These are phyloP conservation scores for Atlantisia rogersi DNA, from an alignment of 2,113 vertebrate species.

Conservation along the genomic window DNA sequence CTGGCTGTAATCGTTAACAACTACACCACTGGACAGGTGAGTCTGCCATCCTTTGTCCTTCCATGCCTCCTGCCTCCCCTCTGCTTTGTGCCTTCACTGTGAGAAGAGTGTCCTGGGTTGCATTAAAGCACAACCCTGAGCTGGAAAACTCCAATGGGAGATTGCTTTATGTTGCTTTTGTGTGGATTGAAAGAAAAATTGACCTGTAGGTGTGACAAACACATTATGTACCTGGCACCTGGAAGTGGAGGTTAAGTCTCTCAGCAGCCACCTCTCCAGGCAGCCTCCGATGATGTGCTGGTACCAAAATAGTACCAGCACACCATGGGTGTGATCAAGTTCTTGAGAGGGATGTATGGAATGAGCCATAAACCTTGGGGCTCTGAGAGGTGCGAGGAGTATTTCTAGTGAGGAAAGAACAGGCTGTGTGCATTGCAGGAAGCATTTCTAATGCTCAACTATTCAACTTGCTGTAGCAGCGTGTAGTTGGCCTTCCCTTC, in stretches of 20 bases:
- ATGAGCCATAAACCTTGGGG: background rate
- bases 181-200: background rate
- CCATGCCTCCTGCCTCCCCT: background rate
- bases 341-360: background rate
- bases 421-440: background rate
- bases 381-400: background rate
- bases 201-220: background rate
- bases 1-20: conserved; percentile 96
- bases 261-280: background rate
- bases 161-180: background rate
- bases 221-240: background rate
- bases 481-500: background rate
- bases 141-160: background rate
- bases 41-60: background rate
- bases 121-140: background rate
- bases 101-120: background rate
- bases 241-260: background rate
- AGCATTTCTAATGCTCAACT: background rate
- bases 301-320: background rate
- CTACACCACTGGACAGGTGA: conserved; percentile 96
- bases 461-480: background rate
- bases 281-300: background rate
- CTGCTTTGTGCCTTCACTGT: background rate
- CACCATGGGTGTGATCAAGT: background rate
- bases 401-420: background rate